Evolutionary conservation across 2,113 vertebrate species (phyloP), one percentile per base, ranked within the genome.

Genomic region (Notiomystis cincta): DNA sequence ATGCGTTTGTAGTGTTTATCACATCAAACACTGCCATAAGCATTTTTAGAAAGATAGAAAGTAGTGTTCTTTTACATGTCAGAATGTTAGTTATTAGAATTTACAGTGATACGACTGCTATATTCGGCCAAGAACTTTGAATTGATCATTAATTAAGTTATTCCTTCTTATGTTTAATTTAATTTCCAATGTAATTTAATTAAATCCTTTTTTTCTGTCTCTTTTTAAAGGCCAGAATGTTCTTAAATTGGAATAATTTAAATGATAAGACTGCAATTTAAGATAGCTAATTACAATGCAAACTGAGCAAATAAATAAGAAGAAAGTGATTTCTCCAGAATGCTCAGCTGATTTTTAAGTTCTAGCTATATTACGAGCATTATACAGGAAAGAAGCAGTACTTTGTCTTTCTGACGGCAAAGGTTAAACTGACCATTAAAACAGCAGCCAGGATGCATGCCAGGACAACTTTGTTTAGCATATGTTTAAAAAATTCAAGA

Each of bases 401-500:
- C 14, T 96, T 95, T 72, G 31, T 95, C 85, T 95, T 97, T 94
- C 28, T 96, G 96, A 95, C 91, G 95, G 53, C 35, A 82, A 96
- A 95, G 84, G 82, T 96, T 91, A 94, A 72, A 48, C 37, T 94
- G 91, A 85, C 48, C 56, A 89, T 87, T 90, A 84, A 80, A 96
- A 82, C 10, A 81, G 37, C 25, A 82, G 24, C 62, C 40, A 95
- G 37, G 13, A 80, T 53, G 25, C 21, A 30, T 38, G 30, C 79
- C 84, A 95, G 66, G 61, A 82, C 14, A 93, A 66, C 20, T 60
- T 76, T 61, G 16, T 87, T 93, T 76, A 80, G 31, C 48, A 58
- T 47, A 5, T 42, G 7, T 81, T 89, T 54, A 45, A 88, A 95
- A 67, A 67, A 33, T 15, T 86, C 16, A 45, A 47, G 45, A 88